Conservation (phyloP, 2,113 vertebrate species). For the Oncorhynchus keta region DNA sequence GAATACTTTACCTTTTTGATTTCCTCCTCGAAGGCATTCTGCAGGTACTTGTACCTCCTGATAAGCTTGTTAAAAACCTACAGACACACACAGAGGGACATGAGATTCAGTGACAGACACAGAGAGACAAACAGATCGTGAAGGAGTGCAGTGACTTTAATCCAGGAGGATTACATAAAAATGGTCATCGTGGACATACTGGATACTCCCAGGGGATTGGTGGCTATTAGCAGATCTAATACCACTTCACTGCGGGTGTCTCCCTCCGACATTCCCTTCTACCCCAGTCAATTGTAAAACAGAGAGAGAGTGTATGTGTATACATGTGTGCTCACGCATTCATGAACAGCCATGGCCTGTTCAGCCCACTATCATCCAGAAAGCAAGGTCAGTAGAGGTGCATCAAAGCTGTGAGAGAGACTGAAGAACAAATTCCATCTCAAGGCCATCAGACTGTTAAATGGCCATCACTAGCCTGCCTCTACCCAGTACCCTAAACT, state of each 20-base stretch:
- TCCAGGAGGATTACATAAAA: constrained; percentile 6
- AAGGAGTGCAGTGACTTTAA: constrained; percentile 6
- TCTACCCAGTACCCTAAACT: no score
- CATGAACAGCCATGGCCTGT: constrained; percentile 47
- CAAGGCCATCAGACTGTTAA: no score
- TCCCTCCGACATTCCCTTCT: background rate
- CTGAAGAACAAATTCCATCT: no score
- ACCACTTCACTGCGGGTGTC: background rate
- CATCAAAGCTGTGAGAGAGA: no score
- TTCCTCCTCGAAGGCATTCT: constrained; percentile 93
- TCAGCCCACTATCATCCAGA: no score
- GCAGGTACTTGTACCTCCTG: constrained; percentile 92
- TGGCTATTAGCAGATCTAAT: constrained; percentile 24
- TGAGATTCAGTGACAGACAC: constrained; percentile 6
- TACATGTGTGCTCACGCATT: no score
- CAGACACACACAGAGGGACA: constrained; percentile 26
- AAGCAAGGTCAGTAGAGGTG: no score
- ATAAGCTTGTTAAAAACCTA: constrained; percentile 95
- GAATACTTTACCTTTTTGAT: constrained; percentile 85
- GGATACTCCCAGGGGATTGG: background rate
- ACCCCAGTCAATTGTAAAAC: background rate
- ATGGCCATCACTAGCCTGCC: no score
- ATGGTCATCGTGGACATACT: background rate
- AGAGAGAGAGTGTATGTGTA: background rate
- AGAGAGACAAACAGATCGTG: constrained; percentile 16